Evolutionary conservation across 2,888 invertebrate species (phyloP), one percentile per base, ranked within the genome.

Genomic region (Limnephilus marmoratus): DNA sequence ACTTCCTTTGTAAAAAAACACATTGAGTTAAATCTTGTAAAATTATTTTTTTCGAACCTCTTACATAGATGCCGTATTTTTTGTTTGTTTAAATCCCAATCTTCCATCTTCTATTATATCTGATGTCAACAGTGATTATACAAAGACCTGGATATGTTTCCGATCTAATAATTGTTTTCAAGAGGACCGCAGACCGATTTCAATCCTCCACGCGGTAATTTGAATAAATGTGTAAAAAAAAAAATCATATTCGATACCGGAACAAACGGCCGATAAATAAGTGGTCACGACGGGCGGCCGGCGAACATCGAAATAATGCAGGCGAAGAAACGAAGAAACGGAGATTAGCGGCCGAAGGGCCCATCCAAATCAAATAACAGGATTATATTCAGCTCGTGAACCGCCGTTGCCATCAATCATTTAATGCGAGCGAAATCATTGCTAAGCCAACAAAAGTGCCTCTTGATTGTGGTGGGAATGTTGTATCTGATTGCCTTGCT

Each of bases 261-360:
- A 83, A 83, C 34, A 83, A 83, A 83, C 34, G 18, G 82, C 37
- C 83, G 83, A 41, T 83, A 37, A 83, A 83, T 83, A 83, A 83
- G 83, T 83, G 83, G 83, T 83, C 83, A 83, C 83, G 83, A 83
- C n/a, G 68, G n/a, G 68, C n/a, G 34, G 34, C 82, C 34, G 82
- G 82, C 34, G 82, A 83, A 34, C 82, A 83, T 83, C 82, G 82
- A 83, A 34, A 83, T 83, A 83, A 34, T 83, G 37, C 37, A n/a
- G 68, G 53, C 18, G 53, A 53, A 53, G 53, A 37, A 37, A 37
- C 37, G 37, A 37, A 53, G 53, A 53, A 53, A 53, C 83, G 83
- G 29, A 29, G 83, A 83, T 83, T 37, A 24, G 7, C 37, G 83
- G 34, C 34, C 37, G 37, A 83, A 83, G 83, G 83, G 83, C n/a